These are phyloP conservation scores for Terebella lapidaria DNA, from an alignment of 2,888 invertebrate species.

Conservation along the genomic window DNA sequence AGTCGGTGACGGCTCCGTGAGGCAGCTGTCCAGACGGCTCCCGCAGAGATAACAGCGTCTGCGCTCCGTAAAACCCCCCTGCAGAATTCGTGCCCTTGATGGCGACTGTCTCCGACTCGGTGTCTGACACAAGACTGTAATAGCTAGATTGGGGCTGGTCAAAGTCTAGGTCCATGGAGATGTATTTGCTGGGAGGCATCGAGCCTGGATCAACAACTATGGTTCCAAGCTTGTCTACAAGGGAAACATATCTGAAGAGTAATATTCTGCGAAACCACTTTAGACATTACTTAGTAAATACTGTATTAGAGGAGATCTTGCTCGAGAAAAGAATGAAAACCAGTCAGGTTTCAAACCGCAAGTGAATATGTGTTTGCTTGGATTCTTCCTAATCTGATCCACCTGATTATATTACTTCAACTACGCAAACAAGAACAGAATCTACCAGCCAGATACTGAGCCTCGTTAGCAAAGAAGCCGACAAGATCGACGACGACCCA, in stretches of 20 bases:
- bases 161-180: not conserved
- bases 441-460: not conserved
- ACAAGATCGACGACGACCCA: not conserved
- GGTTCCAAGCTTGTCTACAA: not conserved
- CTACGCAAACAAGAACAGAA: not conserved
- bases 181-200: not conserved
- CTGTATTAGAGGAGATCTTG: too few species aligned
- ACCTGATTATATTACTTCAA: too few species aligned
- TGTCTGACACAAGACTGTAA: not conserved
- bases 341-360: too few species aligned
- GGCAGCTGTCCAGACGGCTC: not conserved
- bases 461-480: not conserved
- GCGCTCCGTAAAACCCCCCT: constrained; percentile 23
- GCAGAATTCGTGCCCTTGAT: not conserved
- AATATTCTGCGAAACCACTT: too few species aligned
- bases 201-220: not conserved
- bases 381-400: too few species aligned
- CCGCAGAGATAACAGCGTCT: constrained; percentile 14
- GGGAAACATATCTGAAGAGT: not conserved
- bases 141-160: not conserved
- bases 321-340: too few species aligned
- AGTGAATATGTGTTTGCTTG: too few species aligned
- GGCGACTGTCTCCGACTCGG: not conserved
- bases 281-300: too few species aligned
- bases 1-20: not conserved